Percentiles rank a stretch among this genome's conserved stretches.
phyloP scores from a whole-genome alignment of 2,113 vertebrate species.

The Sceloporus tristichus region DNA sequence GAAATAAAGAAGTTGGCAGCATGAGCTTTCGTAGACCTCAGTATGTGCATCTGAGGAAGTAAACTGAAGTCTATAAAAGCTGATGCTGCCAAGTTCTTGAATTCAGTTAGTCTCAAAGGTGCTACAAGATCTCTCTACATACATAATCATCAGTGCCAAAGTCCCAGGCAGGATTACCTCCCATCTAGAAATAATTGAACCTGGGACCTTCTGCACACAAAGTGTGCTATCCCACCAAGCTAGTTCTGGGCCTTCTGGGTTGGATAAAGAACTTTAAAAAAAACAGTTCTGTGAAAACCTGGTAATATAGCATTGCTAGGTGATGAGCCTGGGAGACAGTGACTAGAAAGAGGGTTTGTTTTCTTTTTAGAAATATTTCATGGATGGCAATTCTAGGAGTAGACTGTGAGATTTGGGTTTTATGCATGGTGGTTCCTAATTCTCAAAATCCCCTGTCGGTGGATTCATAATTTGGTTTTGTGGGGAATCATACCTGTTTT shows the following conservation, averaged over 20 bases:
- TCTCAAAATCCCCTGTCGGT: conserved; percentile 2
- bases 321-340: not conserved
- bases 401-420: not conserved
- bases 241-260: not conserved
- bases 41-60: too few relatives aligned
- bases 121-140: too few relatives aligned
- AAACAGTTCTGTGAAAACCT: not conserved
- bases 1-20: too few relatives aligned
- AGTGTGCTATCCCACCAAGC: too few relatives aligned
- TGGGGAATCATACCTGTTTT: not conserved
- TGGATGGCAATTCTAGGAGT: not conserved
- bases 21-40: too few relatives aligned
- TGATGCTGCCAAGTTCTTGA: too few relatives aligned
- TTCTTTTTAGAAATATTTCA: not conserved
- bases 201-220: too few relatives aligned
- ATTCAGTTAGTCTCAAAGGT: too few relatives aligned
- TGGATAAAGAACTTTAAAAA: not conserved
- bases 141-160: too few relatives aligned
- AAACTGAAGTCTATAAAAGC: too few relatives aligned
- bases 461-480: not conserved
- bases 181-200: too few relatives aligned
- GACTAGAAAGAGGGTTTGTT: not conserved
- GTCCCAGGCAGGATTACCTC: too few relatives aligned
- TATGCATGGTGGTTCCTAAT: not conserved
- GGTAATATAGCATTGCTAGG: not conserved